phyloP scores from a whole-genome alignment of 2,797 vertebrate genomes.

The Pantherophis alleghaniensis region DNA sequence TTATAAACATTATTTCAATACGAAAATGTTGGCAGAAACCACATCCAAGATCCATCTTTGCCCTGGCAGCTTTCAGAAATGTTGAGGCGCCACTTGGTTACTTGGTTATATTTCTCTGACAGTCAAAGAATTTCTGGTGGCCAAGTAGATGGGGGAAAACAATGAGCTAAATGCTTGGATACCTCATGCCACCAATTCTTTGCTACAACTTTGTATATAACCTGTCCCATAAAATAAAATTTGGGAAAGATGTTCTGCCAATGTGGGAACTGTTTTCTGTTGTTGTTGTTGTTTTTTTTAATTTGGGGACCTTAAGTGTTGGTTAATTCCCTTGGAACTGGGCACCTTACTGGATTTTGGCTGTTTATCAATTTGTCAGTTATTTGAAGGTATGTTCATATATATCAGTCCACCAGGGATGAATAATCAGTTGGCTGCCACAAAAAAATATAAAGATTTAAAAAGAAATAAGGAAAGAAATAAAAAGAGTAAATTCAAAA shows the following conservation, averaged over 20 bases:
- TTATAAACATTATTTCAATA: neutral
- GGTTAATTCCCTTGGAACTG: neutral
- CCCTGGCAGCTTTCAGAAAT: neutral
- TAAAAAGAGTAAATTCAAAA: neutral
- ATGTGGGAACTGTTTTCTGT: neutral
- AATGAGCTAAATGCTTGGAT: neutral
- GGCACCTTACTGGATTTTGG: neutral
- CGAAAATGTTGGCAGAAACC: neutral
- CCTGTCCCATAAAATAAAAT: neutral
- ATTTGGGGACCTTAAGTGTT: neutral
- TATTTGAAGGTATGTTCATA: neutral
- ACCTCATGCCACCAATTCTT: neutral
- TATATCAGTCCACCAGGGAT: slow-evolving; percentile 15
- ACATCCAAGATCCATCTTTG: neutral
- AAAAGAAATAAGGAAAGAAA: neutral
- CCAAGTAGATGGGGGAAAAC: neutral
- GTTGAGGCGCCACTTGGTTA: neutral
- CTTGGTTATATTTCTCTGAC: neutral
- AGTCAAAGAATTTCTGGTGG: neutral
- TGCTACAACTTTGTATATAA: neutral
- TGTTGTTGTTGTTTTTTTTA: neutral
- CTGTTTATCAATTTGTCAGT: neutral
- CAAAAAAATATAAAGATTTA: neutral
- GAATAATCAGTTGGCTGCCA: slow-evolving; percentile 40
- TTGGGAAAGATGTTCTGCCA: neutral